Evolutionary conservation across 2,888 invertebrate species (phyloP), one percentile per base, ranked within the genome.

Genomic region (Drosophila nigritarsus): DNA sequence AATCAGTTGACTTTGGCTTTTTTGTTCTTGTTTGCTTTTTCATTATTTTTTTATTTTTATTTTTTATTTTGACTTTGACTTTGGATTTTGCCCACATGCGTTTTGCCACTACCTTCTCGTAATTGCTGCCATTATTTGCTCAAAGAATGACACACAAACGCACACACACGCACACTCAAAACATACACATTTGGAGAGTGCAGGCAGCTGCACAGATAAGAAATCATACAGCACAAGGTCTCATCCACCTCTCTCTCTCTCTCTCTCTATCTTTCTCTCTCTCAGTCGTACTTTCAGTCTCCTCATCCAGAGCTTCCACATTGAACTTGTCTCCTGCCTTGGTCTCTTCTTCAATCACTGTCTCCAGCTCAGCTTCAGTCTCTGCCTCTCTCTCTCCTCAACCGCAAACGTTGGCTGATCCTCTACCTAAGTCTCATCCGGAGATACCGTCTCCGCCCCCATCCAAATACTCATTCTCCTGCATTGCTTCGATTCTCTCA

Each of bases 81-180:
- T 45, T 54, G 66, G 30, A 27, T 32, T 15, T 65, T 32, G 40
- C 13, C 34, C 9, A 18, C 49, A 49, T 53, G 53, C 24, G 15
- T 24, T 15, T 45, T 56, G 50, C 29, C 36, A 59, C 77, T 72
- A 76, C 73, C 65, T 69, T 68, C 59, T 78, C 58, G 81, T 89
- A 85, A 85, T 85, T 85, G 85, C 89, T 77, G 85, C 85, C 85
- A 85, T 85, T 85, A 85, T 85, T 85, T 85, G 85, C 84, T 89
- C 85, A 85, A 89, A 49, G 87, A 85, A 84, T 85, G 85, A 85
- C 87, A 85, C 67, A 69, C 48, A 32, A 58, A 34, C 60, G 34
- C 45, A 69, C 53, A 42, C 60, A 29, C 58, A 36, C 55, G 29
- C 15, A 48, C 3, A 11, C 34, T 13, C 11, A 34, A 42, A 20